These are phyloP conservation scores for Acleris laterana DNA, from an alignment of 2,888 invertebrate genomes.

Conservation along the genomic window DNA sequence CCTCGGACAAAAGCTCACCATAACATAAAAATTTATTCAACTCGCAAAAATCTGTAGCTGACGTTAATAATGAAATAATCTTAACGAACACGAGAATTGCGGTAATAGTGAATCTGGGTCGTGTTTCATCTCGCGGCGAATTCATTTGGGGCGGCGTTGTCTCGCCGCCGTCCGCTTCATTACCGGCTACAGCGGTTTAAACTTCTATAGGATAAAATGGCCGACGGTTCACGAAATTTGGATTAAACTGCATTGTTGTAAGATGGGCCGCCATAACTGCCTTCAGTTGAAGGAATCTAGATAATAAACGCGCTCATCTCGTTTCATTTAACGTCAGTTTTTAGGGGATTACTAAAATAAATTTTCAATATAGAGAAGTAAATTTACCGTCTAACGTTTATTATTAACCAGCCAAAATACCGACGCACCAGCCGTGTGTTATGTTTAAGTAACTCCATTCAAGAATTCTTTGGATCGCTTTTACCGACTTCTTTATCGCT, in stretches of 20 bases:
- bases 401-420: too few relatives aligned
- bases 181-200: conserved; percentile 39
- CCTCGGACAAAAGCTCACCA: too few relatives aligned
- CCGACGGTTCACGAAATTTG: conserved; percentile 18
- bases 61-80: conserved; percentile 29
- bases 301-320: too few relatives aligned
- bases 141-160: conserved; percentile 55
- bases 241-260: conserved; percentile 25
- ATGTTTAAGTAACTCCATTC: too few relatives aligned
- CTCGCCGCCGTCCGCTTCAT: conserved; percentile 53
- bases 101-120: conserved; percentile 60
- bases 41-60: conserved; percentile 21
- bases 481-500: too few relatives aligned
- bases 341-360: too few relatives aligned
- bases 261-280: conserved; percentile 4
- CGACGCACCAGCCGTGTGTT: too few relatives aligned
- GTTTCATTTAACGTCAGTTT: too few relatives aligned
- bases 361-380: too few relatives aligned
- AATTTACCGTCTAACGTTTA: too few relatives aligned
- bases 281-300: neutral
- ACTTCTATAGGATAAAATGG: conserved; percentile 28
- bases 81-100: conserved; percentile 34
- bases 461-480: too few relatives aligned
- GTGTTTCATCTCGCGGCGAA: conserved; percentile 59
- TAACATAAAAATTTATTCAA: conserved; percentile 2